Percentiles rank a stretch among this genome's conserved stretches.
These are phyloP conservation scores for Aphyosemion australe DNA, from an alignment of 2,113 vertebrate species.

Conservation along the genomic window DNA sequence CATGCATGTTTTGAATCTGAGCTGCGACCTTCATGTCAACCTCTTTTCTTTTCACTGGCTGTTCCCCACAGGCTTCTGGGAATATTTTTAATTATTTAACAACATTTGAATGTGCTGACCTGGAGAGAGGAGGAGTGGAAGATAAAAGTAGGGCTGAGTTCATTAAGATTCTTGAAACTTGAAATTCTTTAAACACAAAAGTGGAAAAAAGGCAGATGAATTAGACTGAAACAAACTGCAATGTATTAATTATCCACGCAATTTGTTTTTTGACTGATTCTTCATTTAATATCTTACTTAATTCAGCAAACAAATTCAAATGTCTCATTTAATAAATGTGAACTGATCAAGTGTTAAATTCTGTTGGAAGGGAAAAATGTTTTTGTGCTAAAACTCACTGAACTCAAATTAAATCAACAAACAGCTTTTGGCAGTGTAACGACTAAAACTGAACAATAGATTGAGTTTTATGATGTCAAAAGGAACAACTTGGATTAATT, in stretches of 20 bases:
- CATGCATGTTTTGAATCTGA: not conserved
- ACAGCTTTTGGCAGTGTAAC: not conserved
- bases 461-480: not conserved
- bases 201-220: slow-evolving; percentile 25
- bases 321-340: slow-evolving; percentile 39
- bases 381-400: slow-evolving; percentile 1
- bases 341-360: slow-evolving; percentile 12
- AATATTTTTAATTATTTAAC: slow-evolving; percentile 7
- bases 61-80: not conserved
- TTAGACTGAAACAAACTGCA: slow-evolving; percentile 24
- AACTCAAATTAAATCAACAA: slow-evolving; percentile 3
- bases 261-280: slow-evolving; percentile 52
- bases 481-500: not conserved
- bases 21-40: slow-evolving; percentile 14
- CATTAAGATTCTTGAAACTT: slow-evolving; percentile 31
- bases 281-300: slow-evolving; percentile 35
- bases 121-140: slow-evolving; percentile 39
- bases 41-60: slow-evolving; percentile 6
- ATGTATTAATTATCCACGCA: slow-evolving; percentile 26
- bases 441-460: not conserved
- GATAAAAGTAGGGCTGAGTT: slow-evolving; percentile 50
- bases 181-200: slow-evolving; percentile 37
- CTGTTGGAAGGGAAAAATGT: not conserved
- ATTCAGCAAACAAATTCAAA: slow-evolving; percentile 38
- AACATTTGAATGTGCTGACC: slow-evolving; percentile 48